Evolutionary conservation across 2,113 vertebrate genomes (phyloP), one percentile per base, ranked within the genome.

Genomic region (Marcusenius ussheri): DNA sequence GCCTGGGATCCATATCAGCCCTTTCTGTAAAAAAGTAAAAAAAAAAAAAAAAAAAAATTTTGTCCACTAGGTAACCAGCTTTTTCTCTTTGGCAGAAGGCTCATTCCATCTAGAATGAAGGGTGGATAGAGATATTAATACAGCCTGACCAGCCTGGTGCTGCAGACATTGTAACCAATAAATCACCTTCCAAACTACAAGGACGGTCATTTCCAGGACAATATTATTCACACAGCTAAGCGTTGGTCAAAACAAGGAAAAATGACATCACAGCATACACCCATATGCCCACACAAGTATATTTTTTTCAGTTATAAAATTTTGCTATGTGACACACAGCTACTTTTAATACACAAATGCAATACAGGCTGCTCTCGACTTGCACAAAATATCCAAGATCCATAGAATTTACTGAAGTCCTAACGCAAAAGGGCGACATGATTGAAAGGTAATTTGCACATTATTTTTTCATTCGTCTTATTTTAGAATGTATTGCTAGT

Each of bases 161-260:
- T 87, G 85, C 85, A 87, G 27, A 19, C 50, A 87, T 51, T 87
- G 24, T 53, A 87, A 35, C n/a, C 85, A 87, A 51, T 87, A 87
- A 87, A 87, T 53, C 45, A 47, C 83, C 39, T 47, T 83, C 35
- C 10, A 87, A 53, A 87, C 46, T n/a, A 15, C 19, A 46, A 42
- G 45, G 42, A 42, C 11, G 9, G n/a, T 70, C n/a, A 31, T 80
- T 80, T 80, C 31, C 15, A 80, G 74, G 74, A 39, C 35, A 21
- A 8, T 42, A 17, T 19, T 42, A 5, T 39, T 42, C 13, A 77
- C 5, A 77, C 21, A 49, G 45, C 47, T 50, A 50, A 47, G 7
- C 5, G 24, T 11, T 45, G 42, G 8, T 47, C 19, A 84, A 85
- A 5, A 77, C 13, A 77, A 74, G 31, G 13, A 5, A 74, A 15